A percentile compares a stretch with the other conserved stretches of the same genome.
Evolutionary conservation across 2,888 invertebrate species (phyloP).

Genomic region (Watsonalla binaria): DNA sequence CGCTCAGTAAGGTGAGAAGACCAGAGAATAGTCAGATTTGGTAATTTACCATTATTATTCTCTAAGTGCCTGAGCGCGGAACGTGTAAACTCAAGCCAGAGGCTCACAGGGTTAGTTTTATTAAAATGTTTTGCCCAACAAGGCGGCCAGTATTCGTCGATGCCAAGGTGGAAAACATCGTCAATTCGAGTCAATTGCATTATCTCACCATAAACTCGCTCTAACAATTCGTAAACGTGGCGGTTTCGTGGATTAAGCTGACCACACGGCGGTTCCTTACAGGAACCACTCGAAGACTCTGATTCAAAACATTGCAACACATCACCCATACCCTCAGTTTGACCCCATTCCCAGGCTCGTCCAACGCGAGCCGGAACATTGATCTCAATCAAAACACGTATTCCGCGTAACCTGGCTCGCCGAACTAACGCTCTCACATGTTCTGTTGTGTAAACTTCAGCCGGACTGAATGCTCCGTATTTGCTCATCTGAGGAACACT

Average conservation of each 20-base stretch:
- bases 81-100: conserved; percentile 86
- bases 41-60: conserved; percentile 62
- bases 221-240: conserved; percentile 82
- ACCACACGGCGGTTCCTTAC: conserved; percentile 89
- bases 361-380: conserved; percentile 92
- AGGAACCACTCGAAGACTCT: conserved; percentile 84
- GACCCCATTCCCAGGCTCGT: conserved; percentile 88
- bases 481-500: conserved; percentile 85
- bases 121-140: conserved; percentile 84
- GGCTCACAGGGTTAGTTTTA: conserved; percentile 80
- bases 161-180: conserved; percentile 88
- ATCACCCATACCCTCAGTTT: conserved; percentile 81
- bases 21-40: conserved; percentile 52
- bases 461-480: conserved; percentile 89
- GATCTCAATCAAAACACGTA: conserved; percentile 91
- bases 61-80: conserved; percentile 79
- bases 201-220: conserved; percentile 85
- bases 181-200: conserved; percentile 84
- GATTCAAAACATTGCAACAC: conserved; percentile 85
- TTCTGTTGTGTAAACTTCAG: conserved; percentile 82
- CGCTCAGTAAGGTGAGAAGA: conserved; percentile 38
- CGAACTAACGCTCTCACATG: conserved; percentile 85
- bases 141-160: conserved; percentile 84
- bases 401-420: conserved; percentile 88
- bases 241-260: conserved; percentile 87